phyloP scores from a whole-genome alignment of 1,140 invertebrate species.

The Trichonephila clavipes region DNA sequence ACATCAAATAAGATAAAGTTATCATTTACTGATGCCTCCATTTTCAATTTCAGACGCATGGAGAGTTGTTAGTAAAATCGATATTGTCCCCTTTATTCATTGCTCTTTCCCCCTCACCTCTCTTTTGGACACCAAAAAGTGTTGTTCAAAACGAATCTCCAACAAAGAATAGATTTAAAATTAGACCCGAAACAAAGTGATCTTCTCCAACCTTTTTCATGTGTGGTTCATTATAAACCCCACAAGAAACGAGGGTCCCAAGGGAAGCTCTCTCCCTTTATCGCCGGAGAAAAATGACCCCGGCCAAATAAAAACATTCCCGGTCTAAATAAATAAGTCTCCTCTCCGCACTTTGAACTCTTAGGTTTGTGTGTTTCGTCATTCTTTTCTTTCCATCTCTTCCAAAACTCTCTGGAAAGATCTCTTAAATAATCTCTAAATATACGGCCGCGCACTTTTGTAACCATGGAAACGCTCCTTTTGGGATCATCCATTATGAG shows the following conservation, averaged over 20 bases:
- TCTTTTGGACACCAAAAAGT: too few relatives aligned
- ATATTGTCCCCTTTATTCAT: too few relatives aligned
- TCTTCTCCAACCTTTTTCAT: not conserved
- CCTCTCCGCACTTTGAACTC: slow-evolving; percentile 9
- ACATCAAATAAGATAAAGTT: too few relatives aligned
- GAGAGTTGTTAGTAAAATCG: too few relatives aligned
- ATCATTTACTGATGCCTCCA: too few relatives aligned
- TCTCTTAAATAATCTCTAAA: slow-evolving; percentile 59
- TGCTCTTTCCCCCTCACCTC: too few relatives aligned
- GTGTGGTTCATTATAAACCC: not conserved
- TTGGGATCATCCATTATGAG: slow-evolving; percentile 48
- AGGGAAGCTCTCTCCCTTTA: not conserved
- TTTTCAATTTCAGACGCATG: too few relatives aligned
- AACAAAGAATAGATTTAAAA: not conserved
- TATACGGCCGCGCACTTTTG: slow-evolving; percentile 40
- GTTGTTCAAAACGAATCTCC: too few relatives aligned
- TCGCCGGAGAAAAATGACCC: slow-evolving; percentile 2
- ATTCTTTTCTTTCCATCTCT: slow-evolving; percentile 22
- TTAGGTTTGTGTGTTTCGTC: slow-evolving; percentile 17
- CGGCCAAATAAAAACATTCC: not conserved
- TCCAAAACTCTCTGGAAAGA: slow-evolving; percentile 22
- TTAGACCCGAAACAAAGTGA: not conserved
- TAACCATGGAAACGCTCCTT: slow-evolving; percentile 30
- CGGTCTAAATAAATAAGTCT: slow-evolving; percentile 25
- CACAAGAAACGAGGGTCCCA: not conserved